Conservation (phyloP, 2,797 vertebrate species). For the Eupleurogrammus muticus region DNA sequence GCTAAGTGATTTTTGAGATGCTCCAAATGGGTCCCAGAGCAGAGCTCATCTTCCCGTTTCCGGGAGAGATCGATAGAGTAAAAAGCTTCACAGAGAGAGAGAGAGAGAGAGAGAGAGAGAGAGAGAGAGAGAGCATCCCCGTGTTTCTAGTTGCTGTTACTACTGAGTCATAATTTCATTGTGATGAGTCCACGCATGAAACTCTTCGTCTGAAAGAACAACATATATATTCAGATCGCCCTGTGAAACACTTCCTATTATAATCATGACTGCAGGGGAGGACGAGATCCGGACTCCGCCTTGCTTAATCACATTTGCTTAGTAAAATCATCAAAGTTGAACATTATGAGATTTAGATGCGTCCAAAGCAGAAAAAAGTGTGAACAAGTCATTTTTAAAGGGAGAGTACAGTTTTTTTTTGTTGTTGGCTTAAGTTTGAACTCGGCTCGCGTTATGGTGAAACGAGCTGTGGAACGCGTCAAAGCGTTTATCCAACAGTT, state of each 20-base stretch:
- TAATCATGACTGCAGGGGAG: conserved; percentile 12
- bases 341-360: not conserved
- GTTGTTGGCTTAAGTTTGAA: not conserved
- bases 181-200: conserved; percentile 23
- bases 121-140: conserved; percentile 16
- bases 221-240: conserved; percentile 15
- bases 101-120: conserved; percentile 24
- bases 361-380: not conserved
- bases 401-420: not conserved
- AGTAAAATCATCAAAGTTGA: not conserved
- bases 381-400: not conserved
- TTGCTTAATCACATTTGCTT: not conserved
- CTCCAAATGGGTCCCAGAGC: conserved; percentile 85
- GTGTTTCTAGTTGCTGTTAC: conserved; percentile 24
- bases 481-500: not conserved
- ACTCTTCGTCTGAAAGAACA: conserved; percentile 9
- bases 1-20: conserved; percentile 85
- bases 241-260: not conserved
- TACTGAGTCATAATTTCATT: conserved; percentile 29
- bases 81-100: conserved; percentile 70
- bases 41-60: conserved; percentile 83
- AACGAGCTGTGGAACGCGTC: not conserved
- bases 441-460: not conserved
- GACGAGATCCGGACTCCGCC: not conserved
- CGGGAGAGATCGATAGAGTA: conserved; percentile 84